Percentiles rank a stretch among this genome's conserved stretches.
Conservation (phyloP, 2,797 vertebrate genomes). For the Podargus strigoides region DNA sequence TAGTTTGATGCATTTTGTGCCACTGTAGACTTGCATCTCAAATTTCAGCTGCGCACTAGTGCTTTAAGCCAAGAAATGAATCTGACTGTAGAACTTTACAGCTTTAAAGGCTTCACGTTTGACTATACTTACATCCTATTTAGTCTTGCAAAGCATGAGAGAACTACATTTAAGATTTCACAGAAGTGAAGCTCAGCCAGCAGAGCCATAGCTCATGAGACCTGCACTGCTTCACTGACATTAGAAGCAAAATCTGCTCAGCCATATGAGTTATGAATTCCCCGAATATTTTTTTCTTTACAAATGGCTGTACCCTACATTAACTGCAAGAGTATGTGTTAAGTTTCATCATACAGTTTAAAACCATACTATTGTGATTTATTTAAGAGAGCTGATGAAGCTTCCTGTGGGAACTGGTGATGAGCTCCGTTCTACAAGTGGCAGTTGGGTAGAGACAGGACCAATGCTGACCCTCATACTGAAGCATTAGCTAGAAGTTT, state of each 20-base stretch:
- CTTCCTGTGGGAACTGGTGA: background rate
- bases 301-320: background rate
- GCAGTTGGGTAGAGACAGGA: background rate
- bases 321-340: background rate
- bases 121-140: background rate
- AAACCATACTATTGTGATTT: background rate
- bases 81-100: background rate
- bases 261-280: background rate
- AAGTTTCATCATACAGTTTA: background rate
- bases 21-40: background rate
- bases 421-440: background rate
- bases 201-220: background rate
- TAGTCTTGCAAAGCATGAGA: background rate
- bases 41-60: background rate
- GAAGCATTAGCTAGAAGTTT: background rate
- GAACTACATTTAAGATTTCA: background rate
- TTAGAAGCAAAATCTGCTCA: background rate
- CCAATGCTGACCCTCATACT: background rate
- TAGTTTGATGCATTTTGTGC: background rate
- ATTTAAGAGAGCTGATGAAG: background rate
- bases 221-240: background rate
- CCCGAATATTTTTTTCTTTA: background rate
- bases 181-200: background rate
- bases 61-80: background rate
- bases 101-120: background rate